Conservation (phyloP, 2,797 vertebrate genomes). For the Pseudomugil tenellus region DNA sequence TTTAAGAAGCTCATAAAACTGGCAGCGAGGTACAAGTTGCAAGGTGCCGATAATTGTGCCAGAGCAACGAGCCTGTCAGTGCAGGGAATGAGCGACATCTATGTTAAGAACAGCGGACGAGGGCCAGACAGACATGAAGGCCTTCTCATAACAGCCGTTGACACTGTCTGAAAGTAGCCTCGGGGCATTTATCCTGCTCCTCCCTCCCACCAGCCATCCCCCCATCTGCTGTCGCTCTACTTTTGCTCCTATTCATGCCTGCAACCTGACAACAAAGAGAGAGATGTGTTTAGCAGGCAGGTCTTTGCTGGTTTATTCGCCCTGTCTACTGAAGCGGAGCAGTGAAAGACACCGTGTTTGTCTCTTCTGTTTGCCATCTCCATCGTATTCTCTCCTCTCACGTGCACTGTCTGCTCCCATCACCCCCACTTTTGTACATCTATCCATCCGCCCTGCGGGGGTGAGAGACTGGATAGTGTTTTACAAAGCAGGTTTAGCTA, state of each 20-base stretch:
- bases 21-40: slow-evolving; percentile 20
- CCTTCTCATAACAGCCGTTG: slow-evolving; percentile 65
- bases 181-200: slow-evolving; percentile 62
- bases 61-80: slow-evolving; percentile 27
- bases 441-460: slow-evolving; percentile 51
- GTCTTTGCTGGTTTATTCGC: slow-evolving; percentile 73
- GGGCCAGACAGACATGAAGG: slow-evolving; percentile 61
- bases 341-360: slow-evolving; percentile 71
- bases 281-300: slow-evolving; percentile 76
- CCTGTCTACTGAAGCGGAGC: slow-evolving; percentile 71
- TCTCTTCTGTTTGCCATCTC: slow-evolving; percentile 70
- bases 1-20: slow-evolving; percentile 50
- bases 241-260: slow-evolving; percentile 71
- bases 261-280: slow-evolving; percentile 78
- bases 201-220: slow-evolving; percentile 31
- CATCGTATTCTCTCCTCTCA: slow-evolving; percentile 36
- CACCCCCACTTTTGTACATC: slow-evolving; percentile 19
- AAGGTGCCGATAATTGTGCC: slow-evolving; percentile 26
- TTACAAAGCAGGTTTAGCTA: slow-evolving; percentile 57
- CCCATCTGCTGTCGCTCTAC: slow-evolving; percentile 61
- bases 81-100: slow-evolving; percentile 48
- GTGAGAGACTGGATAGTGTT: slow-evolving; percentile 36
- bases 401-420: not conserved
- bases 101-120: slow-evolving; percentile 51
- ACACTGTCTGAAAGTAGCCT: slow-evolving; percentile 76